Evolutionary conservation across 2,113 vertebrate species (phyloP).

Genomic region (Heterochromis multidens): DNA sequence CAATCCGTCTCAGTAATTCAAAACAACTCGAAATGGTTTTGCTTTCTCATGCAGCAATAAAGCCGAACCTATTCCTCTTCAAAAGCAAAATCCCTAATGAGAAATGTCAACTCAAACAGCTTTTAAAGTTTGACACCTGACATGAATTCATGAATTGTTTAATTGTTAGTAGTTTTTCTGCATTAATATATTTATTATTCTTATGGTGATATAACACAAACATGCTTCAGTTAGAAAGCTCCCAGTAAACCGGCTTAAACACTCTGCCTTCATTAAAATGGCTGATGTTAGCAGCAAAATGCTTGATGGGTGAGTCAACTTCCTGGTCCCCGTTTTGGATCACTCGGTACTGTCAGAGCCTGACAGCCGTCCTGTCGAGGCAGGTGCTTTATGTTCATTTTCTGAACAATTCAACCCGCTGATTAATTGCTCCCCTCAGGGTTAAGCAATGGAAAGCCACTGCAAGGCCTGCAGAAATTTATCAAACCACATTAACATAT

Average conservation of each 20-base stretch:
- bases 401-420: constrained; percentile 61
- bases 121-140: constrained; percentile 30
- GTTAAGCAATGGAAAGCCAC: constrained; percentile 26
- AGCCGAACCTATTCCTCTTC: background rate
- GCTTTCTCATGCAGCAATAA: background rate
- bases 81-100: background rate
- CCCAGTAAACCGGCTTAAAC: background rate
- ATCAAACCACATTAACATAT: constrained; percentile 33
- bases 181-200: background rate
- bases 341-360: constrained; percentile 24
- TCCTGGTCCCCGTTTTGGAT: constrained; percentile 40
- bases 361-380: constrained; percentile 48
- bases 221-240: background rate
- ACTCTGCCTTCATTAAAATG: constrained; percentile 13
- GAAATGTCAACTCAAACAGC: background rate
- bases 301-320: constrained; percentile 31
- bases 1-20: constrained; percentile 31
- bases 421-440: constrained; percentile 65
- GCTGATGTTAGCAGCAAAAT: constrained; percentile 43
- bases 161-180: background rate
- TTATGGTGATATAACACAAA: background rate
- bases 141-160: background rate
- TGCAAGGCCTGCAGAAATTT: constrained; percentile 21
- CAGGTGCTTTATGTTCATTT: constrained; percentile 67
- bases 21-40: background rate